Conservation (phyloP, 2,888 invertebrate species). For the Plebejus anna region DNA sequence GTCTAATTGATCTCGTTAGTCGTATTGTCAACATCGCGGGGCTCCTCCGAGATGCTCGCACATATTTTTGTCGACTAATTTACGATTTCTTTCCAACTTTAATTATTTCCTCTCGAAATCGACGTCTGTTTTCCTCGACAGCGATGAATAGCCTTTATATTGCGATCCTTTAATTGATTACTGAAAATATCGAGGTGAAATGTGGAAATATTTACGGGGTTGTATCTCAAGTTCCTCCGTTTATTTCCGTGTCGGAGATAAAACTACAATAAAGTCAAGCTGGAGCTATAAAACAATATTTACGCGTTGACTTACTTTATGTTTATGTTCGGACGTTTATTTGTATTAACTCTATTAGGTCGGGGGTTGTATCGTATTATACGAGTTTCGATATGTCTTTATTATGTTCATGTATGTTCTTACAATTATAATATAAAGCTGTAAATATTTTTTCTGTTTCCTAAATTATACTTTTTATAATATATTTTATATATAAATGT, state of each 20-base stretch:
- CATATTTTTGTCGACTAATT: not conserved
- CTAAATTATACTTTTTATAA: not conserved
- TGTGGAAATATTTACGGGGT: not conserved
- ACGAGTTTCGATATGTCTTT: slow-evolving; percentile 5
- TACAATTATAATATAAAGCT: not conserved
- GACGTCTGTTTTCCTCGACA: not conserved
- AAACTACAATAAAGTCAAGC: slow-evolving; percentile 26
- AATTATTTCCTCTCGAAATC: not conserved
- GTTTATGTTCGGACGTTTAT: slow-evolving; percentile 17
- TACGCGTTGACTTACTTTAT: slow-evolving; percentile 21
- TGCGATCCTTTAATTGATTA: not conserved
- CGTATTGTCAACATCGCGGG: not conserved
- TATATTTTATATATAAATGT: not conserved
- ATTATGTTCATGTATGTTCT: not conserved
- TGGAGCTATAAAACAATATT: slow-evolving; percentile 29
- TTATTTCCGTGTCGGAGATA: slow-evolving; percentile 15
- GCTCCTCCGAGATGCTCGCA: not conserved
- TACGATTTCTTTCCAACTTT: not conserved
- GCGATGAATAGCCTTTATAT: not conserved
- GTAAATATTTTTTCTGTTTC: not conserved
- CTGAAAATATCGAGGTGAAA: slow-evolving; percentile 14
- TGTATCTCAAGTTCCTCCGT: not conserved
- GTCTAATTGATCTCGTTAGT: not conserved
- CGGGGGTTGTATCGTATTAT: not conserved
- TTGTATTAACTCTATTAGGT: not conserved